Evolutionary conservation across 2,113 vertebrate species (phyloP).

Genomic region (Acinonyx jubatus): DNA sequence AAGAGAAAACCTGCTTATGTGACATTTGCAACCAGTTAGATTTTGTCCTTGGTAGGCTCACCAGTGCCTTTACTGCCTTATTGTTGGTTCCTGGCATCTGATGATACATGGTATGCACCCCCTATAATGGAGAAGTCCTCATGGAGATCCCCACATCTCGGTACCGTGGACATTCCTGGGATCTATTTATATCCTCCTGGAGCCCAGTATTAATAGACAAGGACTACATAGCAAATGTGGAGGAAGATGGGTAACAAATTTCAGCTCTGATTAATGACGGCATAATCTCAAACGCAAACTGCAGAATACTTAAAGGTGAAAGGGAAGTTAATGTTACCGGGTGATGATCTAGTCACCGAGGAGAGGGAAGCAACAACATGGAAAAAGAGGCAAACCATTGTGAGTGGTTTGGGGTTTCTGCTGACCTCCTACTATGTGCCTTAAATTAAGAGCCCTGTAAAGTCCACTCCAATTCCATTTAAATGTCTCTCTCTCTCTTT

Average conservation of each 20-base stretch:
- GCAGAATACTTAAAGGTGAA: neutral
- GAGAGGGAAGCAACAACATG: neutral
- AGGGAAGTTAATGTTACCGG: neutral
- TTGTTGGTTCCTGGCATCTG: neutral
- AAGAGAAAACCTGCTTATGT: neutral
- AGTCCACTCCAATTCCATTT: neutral
- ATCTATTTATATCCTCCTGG: neutral
- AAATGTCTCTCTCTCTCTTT: neutral
- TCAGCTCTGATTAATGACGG: neutral
- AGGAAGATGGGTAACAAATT: neutral
- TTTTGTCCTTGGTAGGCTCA: neutral
- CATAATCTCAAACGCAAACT: neutral
- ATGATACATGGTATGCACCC: neutral
- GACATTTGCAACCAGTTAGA: neutral
- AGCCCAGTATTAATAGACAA: neutral
- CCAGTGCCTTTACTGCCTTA: neutral
- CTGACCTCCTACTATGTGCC: neutral
- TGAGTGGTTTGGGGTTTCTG: neutral
- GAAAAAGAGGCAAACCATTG: neutral
- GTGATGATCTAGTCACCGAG: neutral
- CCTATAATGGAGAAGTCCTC: neutral
- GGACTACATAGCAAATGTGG: neutral
- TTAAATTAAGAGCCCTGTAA: neutral
- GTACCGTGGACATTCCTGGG: neutral
- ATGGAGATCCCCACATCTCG: neutral